Evolutionary conservation across 2,888 invertebrate species (phyloP), one percentile per base, ranked within the genome.

Genomic region (Sympetrum striolatum): DNA sequence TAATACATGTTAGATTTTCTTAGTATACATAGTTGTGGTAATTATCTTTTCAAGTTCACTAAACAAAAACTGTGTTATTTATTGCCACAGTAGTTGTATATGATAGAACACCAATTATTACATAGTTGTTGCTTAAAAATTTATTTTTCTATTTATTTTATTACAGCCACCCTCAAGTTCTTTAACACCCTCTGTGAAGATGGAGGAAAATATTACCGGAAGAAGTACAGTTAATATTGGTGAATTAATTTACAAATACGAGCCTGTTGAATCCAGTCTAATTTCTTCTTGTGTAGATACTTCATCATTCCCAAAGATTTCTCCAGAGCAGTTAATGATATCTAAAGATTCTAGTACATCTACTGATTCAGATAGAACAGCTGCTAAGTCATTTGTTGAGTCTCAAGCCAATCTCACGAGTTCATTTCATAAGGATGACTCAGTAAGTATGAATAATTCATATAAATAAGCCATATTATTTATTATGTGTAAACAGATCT

Each of bases 171-270:
- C 82, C 58, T 31, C 82, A 6, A 58, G 18, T 82, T 31, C 82
- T 35, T 15, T 82, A 18, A 15, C 22, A 22, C 58, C 82, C 15
- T 35, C 53, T 35, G 18, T 82, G 31, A 82, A 82, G 82, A 35
- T 82, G 5, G 82, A 82, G 35, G 82, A 58, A 8, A 64, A 22
- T 18, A 60, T 60, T 6, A 15, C 25, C 31, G 82, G 31, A 25
- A 82, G 82, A 35, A 82, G 35, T 58, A 53, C 35, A 12, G 35
- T 60, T 10, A 82, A 82, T 12, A 82, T 60, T 35, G 82, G 82
- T 4, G 82, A 82, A 82, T 82, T 82, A 58, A 60, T 82, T 1
- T 60, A 82, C 25, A 82, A 82, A 35, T 82, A 82, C 35, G 82
- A 82, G 12, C 82, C 82, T 0, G 82, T 82, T 15, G 82, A 82